Conservation (phyloP, 1,140 invertebrate species). For the Apolygus lucorum region DNA sequence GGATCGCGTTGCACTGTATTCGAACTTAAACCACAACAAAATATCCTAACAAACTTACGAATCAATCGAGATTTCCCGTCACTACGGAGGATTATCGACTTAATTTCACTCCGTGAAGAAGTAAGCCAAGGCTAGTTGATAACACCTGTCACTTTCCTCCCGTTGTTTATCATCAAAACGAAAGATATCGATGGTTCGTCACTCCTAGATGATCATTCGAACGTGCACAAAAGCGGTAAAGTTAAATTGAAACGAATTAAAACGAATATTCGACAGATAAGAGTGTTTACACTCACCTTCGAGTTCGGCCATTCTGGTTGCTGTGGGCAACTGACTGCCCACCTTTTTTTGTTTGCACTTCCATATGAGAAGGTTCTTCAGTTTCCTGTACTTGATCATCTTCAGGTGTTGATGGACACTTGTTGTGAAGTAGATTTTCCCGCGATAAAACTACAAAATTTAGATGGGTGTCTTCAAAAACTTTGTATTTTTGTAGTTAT, state of each 20-base stretch:
- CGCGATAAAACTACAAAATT: too few species aligned
- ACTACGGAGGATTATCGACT: conserved; percentile 9
- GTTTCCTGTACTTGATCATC: conserved; percentile 26
- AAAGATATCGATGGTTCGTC: neutral
- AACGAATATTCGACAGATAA: neutral
- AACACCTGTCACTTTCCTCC: neutral
- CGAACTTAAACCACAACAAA: too few species aligned
- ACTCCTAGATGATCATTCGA: neutral
- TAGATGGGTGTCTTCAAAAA: too few species aligned
- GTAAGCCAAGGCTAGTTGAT: conserved; percentile 10
- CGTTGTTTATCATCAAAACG: too few species aligned
- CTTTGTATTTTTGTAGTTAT: too few species aligned
- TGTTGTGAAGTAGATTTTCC: too few species aligned
- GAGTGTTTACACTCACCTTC: conserved; percentile 29
- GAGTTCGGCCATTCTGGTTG: conserved; percentile 29
- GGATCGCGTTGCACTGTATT: too few species aligned
- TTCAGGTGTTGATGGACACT: neutral
- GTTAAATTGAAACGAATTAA: conserved; percentile 1
- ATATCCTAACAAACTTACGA: neutral
- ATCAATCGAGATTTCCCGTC: neutral
- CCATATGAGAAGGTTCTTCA: conserved; percentile 28
- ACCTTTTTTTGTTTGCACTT: conserved; percentile 28
- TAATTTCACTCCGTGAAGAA: neutral
- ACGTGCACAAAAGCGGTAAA: neutral
- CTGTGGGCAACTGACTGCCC: conserved; percentile 28